These are phyloP conservation scores for Spilogale gracilis DNA, from an alignment of 2,113 vertebrate species.

Conservation along the genomic window DNA sequence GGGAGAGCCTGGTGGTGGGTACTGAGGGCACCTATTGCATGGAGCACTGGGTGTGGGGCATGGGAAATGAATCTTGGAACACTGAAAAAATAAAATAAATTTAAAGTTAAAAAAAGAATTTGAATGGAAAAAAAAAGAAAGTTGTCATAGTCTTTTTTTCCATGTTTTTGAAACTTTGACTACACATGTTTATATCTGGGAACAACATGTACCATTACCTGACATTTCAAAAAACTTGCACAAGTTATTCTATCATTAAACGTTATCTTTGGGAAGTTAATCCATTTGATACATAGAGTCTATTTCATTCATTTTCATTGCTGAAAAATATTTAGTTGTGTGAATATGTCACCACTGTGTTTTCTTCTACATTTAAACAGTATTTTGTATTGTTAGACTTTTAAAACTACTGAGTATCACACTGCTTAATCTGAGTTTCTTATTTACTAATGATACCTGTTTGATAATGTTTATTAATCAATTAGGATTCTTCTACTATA, in stretches of 20 bases:
- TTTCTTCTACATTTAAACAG: neutral
- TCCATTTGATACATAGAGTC: neutral
- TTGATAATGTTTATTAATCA: neutral
- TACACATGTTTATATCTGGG: neutral
- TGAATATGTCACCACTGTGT: neutral
- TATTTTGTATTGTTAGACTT: neutral
- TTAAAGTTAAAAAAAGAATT: too few species aligned
- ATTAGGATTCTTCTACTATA: neutral
- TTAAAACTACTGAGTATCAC: neutral
- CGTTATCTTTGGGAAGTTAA: neutral
- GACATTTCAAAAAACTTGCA: neutral
- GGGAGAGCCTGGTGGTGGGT: too few species aligned
- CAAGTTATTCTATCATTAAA: slow-evolving; percentile 2
- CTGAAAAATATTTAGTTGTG: neutral
- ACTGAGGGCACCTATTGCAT: too few species aligned
- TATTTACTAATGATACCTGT: neutral
- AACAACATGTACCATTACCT: neutral
- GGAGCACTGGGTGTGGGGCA: too few species aligned
- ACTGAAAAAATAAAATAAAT: too few species aligned
- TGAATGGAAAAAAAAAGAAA: neutral
- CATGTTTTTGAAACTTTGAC: neutral
- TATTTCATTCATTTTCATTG: neutral
- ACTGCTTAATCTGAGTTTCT: neutral
- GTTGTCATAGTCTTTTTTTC: neutral
- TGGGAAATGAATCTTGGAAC: too few species aligned